These are phyloP conservation scores for Serilophus lunatus DNA, from an alignment of 2,113 vertebrate genomes.

Conservation along the genomic window DNA sequence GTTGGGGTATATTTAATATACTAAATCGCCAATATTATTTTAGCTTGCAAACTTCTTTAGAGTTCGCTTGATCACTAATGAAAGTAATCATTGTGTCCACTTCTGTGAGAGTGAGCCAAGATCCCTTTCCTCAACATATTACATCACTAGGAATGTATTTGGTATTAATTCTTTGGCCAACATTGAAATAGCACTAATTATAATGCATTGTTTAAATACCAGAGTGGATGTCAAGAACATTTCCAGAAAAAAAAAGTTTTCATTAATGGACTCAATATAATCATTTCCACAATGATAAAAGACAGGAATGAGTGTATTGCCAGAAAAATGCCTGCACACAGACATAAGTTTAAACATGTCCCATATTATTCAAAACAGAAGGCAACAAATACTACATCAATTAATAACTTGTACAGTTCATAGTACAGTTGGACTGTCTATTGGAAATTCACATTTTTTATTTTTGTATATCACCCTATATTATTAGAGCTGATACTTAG, in stretches of 20 bases:
- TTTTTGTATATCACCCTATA: background rate
- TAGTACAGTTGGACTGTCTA: background rate
- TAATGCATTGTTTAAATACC: conserved; percentile 43
- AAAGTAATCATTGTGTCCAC: conserved; percentile 31
- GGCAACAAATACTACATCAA: background rate
- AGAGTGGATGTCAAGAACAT: background rate
- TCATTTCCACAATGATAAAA: conserved; percentile 12
- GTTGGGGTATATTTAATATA: background rate
- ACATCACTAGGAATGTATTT: conserved; percentile 62
- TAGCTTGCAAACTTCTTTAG: conserved; percentile 25
- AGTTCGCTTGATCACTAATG: conserved; percentile 29
- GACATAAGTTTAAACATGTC: background rate
- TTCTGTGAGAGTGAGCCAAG: conserved; percentile 58
- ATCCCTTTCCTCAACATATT: conserved; percentile 35
- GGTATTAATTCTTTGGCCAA: conserved; percentile 28
- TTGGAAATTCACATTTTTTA: background rate
- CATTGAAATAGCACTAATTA: conserved; percentile 42
- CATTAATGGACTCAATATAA: background rate
- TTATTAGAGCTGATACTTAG: background rate
- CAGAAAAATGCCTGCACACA: background rate
- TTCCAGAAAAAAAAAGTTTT: conserved; percentile 17
- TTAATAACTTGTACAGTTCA: background rate
- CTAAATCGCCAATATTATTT: conserved; percentile 41
- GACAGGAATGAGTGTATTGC: background rate
- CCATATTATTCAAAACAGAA: background rate